Conservation (phyloP, 2,888 invertebrate genomes). For the Alloplasta piceator region DNA sequence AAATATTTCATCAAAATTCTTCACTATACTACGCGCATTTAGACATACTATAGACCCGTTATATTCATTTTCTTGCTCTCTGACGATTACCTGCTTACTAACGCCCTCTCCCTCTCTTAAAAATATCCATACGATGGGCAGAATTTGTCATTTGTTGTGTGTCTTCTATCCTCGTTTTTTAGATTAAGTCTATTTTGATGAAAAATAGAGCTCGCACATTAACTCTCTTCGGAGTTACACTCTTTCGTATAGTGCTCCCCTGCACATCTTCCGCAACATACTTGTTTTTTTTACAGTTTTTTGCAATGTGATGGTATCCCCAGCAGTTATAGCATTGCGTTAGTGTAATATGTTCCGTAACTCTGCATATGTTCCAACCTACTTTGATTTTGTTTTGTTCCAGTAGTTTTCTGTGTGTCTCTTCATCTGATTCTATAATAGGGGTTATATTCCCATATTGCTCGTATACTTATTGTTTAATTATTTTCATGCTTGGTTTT, state of each 20-base stretch:
- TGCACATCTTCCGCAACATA: constrained; percentile 48
- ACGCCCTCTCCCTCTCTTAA: constrained; percentile 32
- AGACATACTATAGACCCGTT: background rate
- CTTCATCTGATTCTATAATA: constrained; percentile 1
- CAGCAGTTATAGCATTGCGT: constrained; percentile 57
- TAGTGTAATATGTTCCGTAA: background rate
- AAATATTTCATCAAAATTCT: constrained; percentile 53
- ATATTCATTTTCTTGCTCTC: constrained; percentile 18
- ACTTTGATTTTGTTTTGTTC: constrained; percentile 6
- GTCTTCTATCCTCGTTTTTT: background rate
- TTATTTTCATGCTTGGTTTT: too few species aligned
- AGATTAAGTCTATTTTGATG: constrained; percentile 9
- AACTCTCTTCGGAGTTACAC: constrained; percentile 28
- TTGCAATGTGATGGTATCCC: constrained; percentile 55
- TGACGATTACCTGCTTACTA: too few species aligned
- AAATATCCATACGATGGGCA: constrained; percentile 33
- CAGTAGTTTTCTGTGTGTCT: background rate
- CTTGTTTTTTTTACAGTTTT: constrained; percentile 51
- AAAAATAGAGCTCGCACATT: constrained; percentile 47
- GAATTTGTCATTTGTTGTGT: constrained; percentile 27
- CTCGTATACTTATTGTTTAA: constrained; percentile 18
- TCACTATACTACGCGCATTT: constrained; percentile 44
- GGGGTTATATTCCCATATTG: constrained; percentile 16
- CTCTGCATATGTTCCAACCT: constrained; percentile 8
- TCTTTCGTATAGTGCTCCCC: constrained; percentile 40